Conservation (phyloP, 2,888 invertebrate genomes). For the Onthophagus sagittarius region DNA sequence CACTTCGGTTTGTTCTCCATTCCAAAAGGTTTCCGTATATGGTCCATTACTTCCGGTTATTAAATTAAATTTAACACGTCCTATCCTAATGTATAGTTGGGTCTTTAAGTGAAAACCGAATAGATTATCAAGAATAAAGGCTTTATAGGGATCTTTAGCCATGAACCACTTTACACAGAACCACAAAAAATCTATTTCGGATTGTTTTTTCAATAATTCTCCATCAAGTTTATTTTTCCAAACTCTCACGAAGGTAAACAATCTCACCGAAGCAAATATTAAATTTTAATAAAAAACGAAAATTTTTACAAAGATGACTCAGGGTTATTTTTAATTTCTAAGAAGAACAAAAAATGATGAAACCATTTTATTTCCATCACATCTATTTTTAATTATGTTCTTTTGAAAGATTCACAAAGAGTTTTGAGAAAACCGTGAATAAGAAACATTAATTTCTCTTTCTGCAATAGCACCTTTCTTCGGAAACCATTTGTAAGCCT, state of each 20-base stretch:
- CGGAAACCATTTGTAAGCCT: background rate
- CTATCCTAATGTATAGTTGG: background rate
- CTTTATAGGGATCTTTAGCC: no score
- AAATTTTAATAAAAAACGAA: background rate
- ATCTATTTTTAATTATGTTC: no score
- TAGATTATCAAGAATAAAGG: no score
- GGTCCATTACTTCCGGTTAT: background rate
- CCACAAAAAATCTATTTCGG: background rate
- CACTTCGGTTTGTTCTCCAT: background rate
- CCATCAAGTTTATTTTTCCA: background rate
- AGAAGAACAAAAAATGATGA: no score
- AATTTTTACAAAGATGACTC: background rate
- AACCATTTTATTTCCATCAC: no score
- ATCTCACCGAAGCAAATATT: background rate
- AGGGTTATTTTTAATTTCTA: background rate
- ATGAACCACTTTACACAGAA: background rate
- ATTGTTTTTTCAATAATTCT: background rate
- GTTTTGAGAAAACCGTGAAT: background rate
- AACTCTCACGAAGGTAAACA: background rate
- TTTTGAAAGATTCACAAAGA: background rate
- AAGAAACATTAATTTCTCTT: background rate
- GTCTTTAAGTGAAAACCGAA: no score
- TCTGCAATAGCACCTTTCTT: background rate
- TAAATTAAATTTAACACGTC: background rate
- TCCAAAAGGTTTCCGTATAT: background rate